phyloP scores from a whole-genome alignment of 2,797 vertebrate species.

The Tenualosa ilisha region DNA sequence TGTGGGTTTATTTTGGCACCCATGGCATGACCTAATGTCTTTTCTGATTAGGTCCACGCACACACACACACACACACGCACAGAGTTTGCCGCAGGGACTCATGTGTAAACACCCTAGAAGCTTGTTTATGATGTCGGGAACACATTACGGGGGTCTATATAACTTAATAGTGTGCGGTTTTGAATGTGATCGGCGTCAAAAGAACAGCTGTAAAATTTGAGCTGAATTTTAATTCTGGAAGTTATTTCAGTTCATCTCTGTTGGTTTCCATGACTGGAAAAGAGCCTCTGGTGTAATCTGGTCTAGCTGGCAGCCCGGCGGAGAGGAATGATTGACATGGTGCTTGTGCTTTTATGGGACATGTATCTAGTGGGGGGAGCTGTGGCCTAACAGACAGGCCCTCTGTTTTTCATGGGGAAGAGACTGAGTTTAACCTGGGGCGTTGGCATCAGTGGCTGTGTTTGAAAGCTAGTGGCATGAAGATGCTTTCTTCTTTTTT shows the following conservation, averaged over 20 bases:
- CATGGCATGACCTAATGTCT: conserved; percentile 29
- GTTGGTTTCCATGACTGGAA: background rate
- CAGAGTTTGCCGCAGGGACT: conserved; percentile 25
- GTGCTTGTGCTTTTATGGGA: background rate
- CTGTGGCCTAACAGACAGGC: background rate
- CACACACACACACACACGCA: background rate
- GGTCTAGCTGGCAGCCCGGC: background rate
- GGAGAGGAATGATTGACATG: background rate
- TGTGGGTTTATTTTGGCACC: conserved; percentile 27
- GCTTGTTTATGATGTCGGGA: background rate
- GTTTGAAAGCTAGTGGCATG: background rate
- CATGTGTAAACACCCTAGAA: background rate
- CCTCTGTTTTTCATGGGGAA: background rate
- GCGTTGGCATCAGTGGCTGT: background rate
- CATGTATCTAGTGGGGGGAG: background rate
- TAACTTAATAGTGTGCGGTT: conserved; percentile 3
- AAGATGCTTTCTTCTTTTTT: background rate
- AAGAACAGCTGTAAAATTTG: conserved; percentile 18
- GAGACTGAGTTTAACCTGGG: background rate
- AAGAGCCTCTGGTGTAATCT: background rate
- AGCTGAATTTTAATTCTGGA: conserved; percentile 16
- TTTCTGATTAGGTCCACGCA: background rate
- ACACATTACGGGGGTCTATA: background rate
- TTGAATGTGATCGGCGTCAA: background rate
- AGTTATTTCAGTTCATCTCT: background rate